phyloP scores from a whole-genome alignment of 2,797 vertebrate species.

The Lutjanus argentimaculatus region DNA sequence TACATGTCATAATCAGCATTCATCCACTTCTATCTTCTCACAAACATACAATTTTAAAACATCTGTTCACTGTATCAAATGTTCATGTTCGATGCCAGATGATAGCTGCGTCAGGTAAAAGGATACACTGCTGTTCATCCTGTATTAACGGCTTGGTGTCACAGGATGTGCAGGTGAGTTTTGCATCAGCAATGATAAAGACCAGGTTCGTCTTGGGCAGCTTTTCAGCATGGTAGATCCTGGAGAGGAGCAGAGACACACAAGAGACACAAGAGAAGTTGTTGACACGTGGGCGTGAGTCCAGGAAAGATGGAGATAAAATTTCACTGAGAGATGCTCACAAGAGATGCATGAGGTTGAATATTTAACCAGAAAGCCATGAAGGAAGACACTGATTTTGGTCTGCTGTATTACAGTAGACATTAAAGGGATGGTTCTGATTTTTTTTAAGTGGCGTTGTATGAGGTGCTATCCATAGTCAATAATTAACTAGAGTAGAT shows the following conservation, averaged over 20 bases:
- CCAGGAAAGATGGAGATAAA: conserved; percentile 63
- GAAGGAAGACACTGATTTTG: conserved; percentile 12
- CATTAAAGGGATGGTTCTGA: too few relatives aligned
- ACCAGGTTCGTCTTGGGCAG: conserved; percentile 96
- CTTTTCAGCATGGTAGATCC: conserved; percentile 95
- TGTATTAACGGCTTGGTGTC: conserved; percentile 89
- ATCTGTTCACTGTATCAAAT: conserved; percentile 47
- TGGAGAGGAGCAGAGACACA: conserved; percentile 71
- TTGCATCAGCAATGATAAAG: conserved; percentile 94
- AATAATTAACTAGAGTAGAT: too few relatives aligned
- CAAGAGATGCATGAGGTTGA: conserved; percentile 5
- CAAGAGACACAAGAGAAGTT: conserved; percentile 53
- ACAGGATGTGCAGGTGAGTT: conserved; percentile 88
- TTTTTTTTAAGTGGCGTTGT: too few relatives aligned
- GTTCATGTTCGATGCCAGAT: conserved; percentile 20
- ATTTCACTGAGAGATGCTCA: conserved; percentile 49
- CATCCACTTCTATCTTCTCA: conserved; percentile 23
- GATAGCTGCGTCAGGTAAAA: conserved; percentile 71
- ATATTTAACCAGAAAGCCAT: conserved; percentile 52
- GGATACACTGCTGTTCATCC: conserved; percentile 96
- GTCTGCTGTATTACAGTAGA: neutral
- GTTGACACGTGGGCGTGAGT: conserved; percentile 56
- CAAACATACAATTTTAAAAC: conserved; percentile 27
- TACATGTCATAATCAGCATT: neutral
- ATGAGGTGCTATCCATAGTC: too few relatives aligned